Evolutionary conservation across 1,140 invertebrate genomes (phyloP).

Genomic region (Ips nitidus): DNA sequence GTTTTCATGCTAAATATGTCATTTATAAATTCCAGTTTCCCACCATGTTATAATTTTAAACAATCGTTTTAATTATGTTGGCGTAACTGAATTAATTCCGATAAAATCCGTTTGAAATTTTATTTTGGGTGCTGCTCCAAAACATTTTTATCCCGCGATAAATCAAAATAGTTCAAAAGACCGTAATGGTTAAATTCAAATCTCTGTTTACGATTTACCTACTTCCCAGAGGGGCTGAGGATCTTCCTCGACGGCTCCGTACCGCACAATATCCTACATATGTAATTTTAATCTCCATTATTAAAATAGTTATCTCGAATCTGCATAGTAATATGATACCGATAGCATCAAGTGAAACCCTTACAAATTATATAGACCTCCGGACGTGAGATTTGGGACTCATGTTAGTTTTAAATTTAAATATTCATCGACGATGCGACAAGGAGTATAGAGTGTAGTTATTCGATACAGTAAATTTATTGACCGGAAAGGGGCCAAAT

Average conservation of each 20-base stretch:
- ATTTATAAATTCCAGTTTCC: no score
- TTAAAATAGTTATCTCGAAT: slow-evolving; percentile 45
- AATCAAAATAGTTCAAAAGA: slow-evolving; percentile 47
- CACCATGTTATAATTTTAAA: no score
- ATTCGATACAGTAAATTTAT: slow-evolving; percentile 34
- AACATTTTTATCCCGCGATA: slow-evolving; percentile 37
- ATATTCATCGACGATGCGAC: slow-evolving; percentile 32
- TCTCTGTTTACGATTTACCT: slow-evolving; percentile 43
- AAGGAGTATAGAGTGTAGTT: slow-evolving; percentile 8
- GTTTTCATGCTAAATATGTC: no score
- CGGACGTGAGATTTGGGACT: slow-evolving; percentile 37
- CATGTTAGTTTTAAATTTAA: slow-evolving; percentile 41
- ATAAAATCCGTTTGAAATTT: slow-evolving; percentile 20
- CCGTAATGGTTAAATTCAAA: slow-evolving; percentile 43
- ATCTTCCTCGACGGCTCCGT: slow-evolving; percentile 21
- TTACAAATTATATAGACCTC: slow-evolving; percentile 41
- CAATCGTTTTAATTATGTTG: no score
- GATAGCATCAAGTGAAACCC: slow-evolving; percentile 46
- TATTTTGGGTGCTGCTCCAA: slow-evolving; percentile 26
- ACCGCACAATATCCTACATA: slow-evolving; percentile 42
- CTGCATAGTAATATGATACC: slow-evolving; percentile 47
- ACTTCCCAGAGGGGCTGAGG: slow-evolving; percentile 39
- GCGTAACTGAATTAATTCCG: not conserved
- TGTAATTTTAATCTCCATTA: slow-evolving; percentile 47
- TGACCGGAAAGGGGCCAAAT: slow-evolving; percentile 38